Percentiles rank a stretch among this genome's conserved stretches.
Conservation (phyloP, 2,888 invertebrate genomes). For the Folsomia manolachei region DNA sequence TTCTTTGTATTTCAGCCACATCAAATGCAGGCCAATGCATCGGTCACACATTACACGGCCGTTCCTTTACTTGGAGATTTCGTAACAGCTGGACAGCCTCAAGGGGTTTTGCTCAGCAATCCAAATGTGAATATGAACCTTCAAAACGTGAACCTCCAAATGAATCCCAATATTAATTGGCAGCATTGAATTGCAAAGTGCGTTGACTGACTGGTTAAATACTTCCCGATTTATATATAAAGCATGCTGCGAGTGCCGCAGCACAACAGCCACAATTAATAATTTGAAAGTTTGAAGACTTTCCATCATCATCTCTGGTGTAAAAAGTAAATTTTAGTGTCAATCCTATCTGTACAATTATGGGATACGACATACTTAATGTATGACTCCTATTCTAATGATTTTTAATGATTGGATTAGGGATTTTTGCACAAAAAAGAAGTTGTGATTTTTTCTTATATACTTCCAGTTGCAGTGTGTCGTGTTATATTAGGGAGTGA, state of each 20-base stretch:
- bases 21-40: slow-evolving; percentile 42
- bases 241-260: no score
- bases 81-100: slow-evolving; percentile 37
- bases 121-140: slow-evolving; percentile 42
- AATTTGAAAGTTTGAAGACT: not conserved
- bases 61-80: slow-evolving; percentile 44
- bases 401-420: no score
- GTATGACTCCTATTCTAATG: no score
- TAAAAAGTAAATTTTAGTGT: no score
- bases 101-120: slow-evolving; percentile 49
- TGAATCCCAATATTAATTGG: no score
- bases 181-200: slow-evolving; percentile 28
- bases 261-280: not conserved
- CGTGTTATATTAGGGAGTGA: not conserved
- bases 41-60: slow-evolving; percentile 43
- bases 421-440: not conserved
- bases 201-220: no score
- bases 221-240: no score
- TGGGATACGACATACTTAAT: no score
- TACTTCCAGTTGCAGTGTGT: not conserved
- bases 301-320: no score
- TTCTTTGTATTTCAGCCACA: slow-evolving; percentile 27
- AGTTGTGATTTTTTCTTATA: not conserved
- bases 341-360: no score
- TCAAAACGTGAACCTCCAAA: no score